Conservation (phyloP, 2,113 vertebrate species). For the Crotalus horridus region DNA sequence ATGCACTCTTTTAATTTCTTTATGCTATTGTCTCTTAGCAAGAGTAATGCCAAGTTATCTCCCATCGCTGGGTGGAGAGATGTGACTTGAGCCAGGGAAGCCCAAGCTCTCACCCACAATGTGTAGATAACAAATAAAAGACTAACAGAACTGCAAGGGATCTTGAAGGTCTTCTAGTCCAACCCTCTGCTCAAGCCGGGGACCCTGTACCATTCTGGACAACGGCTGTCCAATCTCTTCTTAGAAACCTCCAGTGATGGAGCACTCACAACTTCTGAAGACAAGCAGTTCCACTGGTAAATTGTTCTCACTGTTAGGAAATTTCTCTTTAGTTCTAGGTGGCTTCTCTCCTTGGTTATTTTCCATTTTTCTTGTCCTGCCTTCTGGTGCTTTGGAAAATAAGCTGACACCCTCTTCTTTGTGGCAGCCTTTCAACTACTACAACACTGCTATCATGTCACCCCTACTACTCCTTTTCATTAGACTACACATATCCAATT, state of each 20-base stretch:
- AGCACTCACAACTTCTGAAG: too few relatives aligned
- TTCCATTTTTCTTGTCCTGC: background rate
- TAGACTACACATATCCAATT: too few relatives aligned
- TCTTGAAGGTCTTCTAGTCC: background rate
- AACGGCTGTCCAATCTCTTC: background rate
- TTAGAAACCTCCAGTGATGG: too few relatives aligned
- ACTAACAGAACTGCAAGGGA: background rate
- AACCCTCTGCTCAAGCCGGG: background rate
- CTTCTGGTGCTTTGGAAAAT: background rate
- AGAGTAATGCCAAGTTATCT: background rate
- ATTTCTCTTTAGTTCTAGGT: background rate
- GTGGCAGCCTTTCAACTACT: too few relatives aligned
- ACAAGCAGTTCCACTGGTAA: background rate
- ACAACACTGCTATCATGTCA: too few relatives aligned
- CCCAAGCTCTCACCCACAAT: background rate
- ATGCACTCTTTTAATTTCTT: background rate
- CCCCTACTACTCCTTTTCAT: too few relatives aligned
- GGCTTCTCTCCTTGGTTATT: background rate
- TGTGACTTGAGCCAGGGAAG: background rate
- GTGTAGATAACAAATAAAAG: background rate
- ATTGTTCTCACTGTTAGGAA: background rate
- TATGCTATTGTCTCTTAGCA: background rate
- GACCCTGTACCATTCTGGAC: background rate
- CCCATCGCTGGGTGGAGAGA: background rate
- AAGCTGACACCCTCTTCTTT: background rate